These are phyloP conservation scores for Akabosia matsudoensis DNA, from an alignment of 1,140 invertebrate species.

Conservation along the genomic window DNA sequence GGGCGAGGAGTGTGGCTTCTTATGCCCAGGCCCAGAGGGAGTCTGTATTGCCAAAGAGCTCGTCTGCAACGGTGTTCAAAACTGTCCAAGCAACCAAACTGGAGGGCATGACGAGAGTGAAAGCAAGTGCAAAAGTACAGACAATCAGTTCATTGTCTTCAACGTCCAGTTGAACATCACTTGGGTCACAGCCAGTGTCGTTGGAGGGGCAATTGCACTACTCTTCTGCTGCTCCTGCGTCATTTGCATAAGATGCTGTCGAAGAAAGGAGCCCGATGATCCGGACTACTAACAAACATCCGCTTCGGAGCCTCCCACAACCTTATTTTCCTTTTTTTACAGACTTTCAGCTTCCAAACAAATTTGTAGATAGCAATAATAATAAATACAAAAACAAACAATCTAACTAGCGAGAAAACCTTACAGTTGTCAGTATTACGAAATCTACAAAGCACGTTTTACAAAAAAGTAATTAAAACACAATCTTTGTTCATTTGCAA, in stretches of 20 bases:
- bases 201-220: conserved; percentile 30
- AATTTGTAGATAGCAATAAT: background rate
- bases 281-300: conserved; percentile 4
- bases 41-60: conserved; percentile 75
- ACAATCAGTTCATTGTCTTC: conserved; percentile 41
- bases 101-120: conserved; percentile 49
- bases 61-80: conserved; percentile 79
- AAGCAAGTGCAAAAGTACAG: conserved; percentile 45
- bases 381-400: background rate
- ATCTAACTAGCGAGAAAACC: background rate
- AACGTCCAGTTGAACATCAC: conserved; percentile 39
- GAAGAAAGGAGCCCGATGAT: conserved; percentile 31
- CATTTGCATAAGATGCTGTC: conserved; percentile 39
- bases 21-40: conserved; percentile 73
- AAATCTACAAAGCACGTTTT: background rate
- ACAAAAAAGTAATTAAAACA: background rate
- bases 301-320: too few species aligned
- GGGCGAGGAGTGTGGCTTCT: conserved; percentile 64
- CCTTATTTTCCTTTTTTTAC: too few species aligned
- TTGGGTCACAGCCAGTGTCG: conserved; percentile 44
- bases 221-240: conserved; percentile 43
- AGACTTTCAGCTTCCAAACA: background rate
- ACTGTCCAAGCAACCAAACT: conserved; percentile 67
- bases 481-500: background rate
- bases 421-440: background rate